Evolutionary conservation across 2,888 invertebrate species (phyloP).

Genomic region (Miltochrista miniata): DNA sequence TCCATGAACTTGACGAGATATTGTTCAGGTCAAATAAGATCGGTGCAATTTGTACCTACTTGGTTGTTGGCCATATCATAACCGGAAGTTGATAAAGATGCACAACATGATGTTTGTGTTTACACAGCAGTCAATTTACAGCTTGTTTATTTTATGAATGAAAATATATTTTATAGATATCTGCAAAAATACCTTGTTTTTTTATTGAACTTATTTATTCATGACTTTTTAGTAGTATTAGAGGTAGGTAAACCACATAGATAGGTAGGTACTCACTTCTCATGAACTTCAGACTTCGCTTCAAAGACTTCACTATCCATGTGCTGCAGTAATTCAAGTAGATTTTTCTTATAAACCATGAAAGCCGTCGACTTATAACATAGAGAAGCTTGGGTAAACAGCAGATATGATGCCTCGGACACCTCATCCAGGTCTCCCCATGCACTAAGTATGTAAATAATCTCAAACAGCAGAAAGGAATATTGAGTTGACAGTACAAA

Average conservation of each 20-base stretch:
- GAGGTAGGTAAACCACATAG: not conserved
- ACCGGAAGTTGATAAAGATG: too few relatives aligned
- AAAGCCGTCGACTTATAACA: conserved; percentile 67
- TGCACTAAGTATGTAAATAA: conserved; percentile 60
- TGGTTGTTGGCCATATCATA: too few relatives aligned
- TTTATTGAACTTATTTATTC: too few relatives aligned
- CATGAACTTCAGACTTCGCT: conserved; percentile 48
- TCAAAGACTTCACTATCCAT: conserved; percentile 57
- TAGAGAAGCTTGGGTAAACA: conserved; percentile 69
- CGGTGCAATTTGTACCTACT: too few relatives aligned
- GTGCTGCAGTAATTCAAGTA: conserved; percentile 45
- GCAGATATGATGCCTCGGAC: conserved; percentile 64
- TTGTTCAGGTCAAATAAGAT: too few relatives aligned
- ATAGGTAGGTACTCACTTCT: conserved; percentile 47
- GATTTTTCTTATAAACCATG: conserved; percentile 49
- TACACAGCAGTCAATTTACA: too few relatives aligned
- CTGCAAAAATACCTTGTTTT: too few relatives aligned
- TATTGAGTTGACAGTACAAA: conserved; percentile 59
- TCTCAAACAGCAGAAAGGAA: conserved; percentile 61
- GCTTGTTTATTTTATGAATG: too few relatives aligned
- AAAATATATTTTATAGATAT: too few relatives aligned
- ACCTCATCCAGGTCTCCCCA: conserved; percentile 69
- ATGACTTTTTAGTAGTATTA: not conserved
- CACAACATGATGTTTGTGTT: too few relatives aligned
- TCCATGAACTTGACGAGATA: too few relatives aligned